Base-by-base conservation (phyloP, 2,888 invertebrate species). In the Spisula solida region DNA sequence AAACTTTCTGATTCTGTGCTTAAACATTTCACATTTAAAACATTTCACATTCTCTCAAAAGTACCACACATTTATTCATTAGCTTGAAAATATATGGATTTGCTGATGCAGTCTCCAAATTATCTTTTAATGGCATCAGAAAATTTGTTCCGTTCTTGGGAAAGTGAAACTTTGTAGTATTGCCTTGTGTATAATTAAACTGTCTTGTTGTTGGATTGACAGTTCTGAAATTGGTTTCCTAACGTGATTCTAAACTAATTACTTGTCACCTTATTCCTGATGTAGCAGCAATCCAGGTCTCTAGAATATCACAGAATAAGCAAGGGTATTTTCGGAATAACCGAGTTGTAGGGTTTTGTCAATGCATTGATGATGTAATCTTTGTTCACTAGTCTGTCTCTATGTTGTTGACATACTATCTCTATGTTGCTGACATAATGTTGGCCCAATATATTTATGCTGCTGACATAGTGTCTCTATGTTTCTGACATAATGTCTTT, bases 181-280 rank as follows among this genome's bases (percentile, higher is more conserved):
- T n/a, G 60, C 25, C 25, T 14, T 20, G 41, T 31, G 75, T 31
- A 16, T 18, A 75, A 75, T 75, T 75, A 31, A 75, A 75, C n/a
- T 75, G 75, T 75, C 31, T 75, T 75, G 34, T 10, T 18, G 29
- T 18, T 75, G 18, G 31, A 34, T 34, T 75, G 75, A 75, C 75
- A 75, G 4, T 75, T 20, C 34, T 75, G 25, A 31, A 75, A 75
- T 34, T 75, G 34, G 34, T 34, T 75, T 16, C 31, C 31, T 75
- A 75, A 31, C 25, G 16, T 75, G 75, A 75, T 34, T 75, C 34
- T 75, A 75, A 75, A 18, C 34, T 31, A 31, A 75, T 75, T 75
- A 75, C 34, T 75, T 75, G 25, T 66, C 60, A 66, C 60, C 60
- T 25, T 66, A 66, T 66, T 66, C 25, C 60, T 66, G 10, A 25